Base-by-base conservation (phyloP, 1,140 invertebrate species). In the Zaprionus davidi region DNA sequence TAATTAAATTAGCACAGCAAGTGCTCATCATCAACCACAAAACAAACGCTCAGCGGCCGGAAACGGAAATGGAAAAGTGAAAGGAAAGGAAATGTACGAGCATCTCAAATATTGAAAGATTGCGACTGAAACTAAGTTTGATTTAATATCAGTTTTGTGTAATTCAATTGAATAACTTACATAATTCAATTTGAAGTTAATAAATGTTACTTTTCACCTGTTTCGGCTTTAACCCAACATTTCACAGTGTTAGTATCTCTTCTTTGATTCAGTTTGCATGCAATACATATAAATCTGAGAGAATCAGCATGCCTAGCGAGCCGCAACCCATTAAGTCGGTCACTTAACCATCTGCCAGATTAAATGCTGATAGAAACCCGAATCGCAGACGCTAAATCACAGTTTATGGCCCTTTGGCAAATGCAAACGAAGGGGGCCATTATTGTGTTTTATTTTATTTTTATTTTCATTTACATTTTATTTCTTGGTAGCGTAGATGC, bases 1-100 rank as follows among this genome's bases (percentile, higher is more conserved):
- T 88, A 84, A 88, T 88, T 90, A 84, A 88, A 88, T 88, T 90
- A 88, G 81, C 78, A 69, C 77, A 73, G 71, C 81, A 81, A 71
- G 78, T 56, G 80, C 65, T 63, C 67, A 71, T 64, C 73, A 72
- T 56, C 49, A 44, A 28, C 62, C 67, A 63, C 56, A 62, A 63
- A 76, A 36, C 44, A 65, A 41, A 22, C 36, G 57, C 38, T 31
- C 74, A 59, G 12, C 56, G 57, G 41, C 60, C 34, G 46, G 46
- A 56, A 55, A 74, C 71, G 53, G 65, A 78, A 71, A 17, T 46
- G n/a, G n/a, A 46, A 17, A 46, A 20, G 41, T 46, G 2, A 31
- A 58, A 15, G 56, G 55, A 58, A 53, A 53, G 44, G 44, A 34
- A 34, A 34, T 55, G 15, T 22, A 22, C 38, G 26, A 24, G 26